Percentiles rank a stretch among this genome's conserved stretches.
Conservation (phyloP, 2,888 invertebrate genomes). For the Ypsolopha sequella region DNA sequence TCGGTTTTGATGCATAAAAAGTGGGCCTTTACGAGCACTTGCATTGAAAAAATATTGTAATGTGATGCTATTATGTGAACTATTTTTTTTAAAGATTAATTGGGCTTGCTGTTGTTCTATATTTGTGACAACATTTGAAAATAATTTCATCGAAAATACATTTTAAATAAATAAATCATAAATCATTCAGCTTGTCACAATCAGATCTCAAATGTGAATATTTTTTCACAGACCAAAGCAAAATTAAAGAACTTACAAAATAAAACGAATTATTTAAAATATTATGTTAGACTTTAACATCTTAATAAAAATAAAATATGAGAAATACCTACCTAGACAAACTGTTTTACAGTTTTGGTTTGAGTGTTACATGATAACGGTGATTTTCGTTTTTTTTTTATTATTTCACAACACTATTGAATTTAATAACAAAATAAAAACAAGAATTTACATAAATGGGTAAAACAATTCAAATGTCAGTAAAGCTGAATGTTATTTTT, state of each 20-base stretch:
- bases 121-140: conserved; percentile 7
- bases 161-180: conserved; percentile 18
- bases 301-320: conserved; percentile 49
- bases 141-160: not conserved
- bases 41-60: not conserved
- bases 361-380: conserved; percentile 38
- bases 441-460: conserved; percentile 14
- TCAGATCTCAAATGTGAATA: conserved; percentile 54
- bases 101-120: not conserved
- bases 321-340: conserved; percentile 49
- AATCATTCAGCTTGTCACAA: conserved; percentile 31
- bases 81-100: not conserved
- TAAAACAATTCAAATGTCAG: conserved; percentile 8
- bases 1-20: no score
- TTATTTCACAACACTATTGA: conserved; percentile 44
- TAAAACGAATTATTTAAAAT: conserved; percentile 51
- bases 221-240: conserved; percentile 65
- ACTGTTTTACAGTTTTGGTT: conserved; percentile 55
- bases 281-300: conserved; percentile 53
- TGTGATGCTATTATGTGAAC: not conserved
- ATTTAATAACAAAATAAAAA: conserved; percentile 20
- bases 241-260: conserved; percentile 60
- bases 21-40: no score
- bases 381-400: conserved; percentile 26
- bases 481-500: not conserved